Base-by-base conservation (phyloP, 2,797 vertebrate genomes). In the Coregonus sp. region DNA sequence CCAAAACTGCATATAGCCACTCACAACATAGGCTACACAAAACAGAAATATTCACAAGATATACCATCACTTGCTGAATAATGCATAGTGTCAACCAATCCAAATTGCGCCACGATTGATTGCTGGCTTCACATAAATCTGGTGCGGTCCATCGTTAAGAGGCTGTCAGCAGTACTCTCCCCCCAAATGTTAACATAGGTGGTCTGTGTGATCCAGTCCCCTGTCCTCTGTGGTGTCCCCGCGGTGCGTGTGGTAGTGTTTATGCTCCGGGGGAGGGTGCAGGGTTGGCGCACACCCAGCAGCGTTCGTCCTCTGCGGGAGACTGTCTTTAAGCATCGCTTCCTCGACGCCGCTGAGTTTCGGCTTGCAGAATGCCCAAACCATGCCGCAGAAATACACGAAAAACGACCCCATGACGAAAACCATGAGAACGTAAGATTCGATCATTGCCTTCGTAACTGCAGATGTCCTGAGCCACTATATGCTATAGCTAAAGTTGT, bases 331-430 rank as follows among this genome's bases (percentile, higher is more conserved):
- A 18, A 40, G 84, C 20, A 2, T 68, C 4, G 80, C 78, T 0
- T 92, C 91, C 47, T 90, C 91, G 4, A 47, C 69, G 9, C 88
- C 89, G 71, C 92, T 94, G 73, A 94, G 82, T 85, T 95, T 95
- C 16, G 94, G 94, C 84, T 95, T 95, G 81, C 92, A 93, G 77
- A 95, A 95, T 76, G 93, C 93, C 95, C 95, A 95, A 3, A 95
- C 92, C 94, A 95, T 95, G 12, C 92, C 93, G 73, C 94, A 95
- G 85, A 95, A 94, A 80, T 95, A 95, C 18, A 94, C 11, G 78
- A 95, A 95, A 85, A 95, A 95, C 12, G 92, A 86, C 7, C 92
- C 92, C 94, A 95, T 95, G 40, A 95, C 92, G 83, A 95, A 83
- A 12, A 91, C 80, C 95, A 95, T 95, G 73, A 25, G 92, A 61